Conservation (phyloP, 2,888 invertebrate genomes). For the Pammene fasciana region DNA sequence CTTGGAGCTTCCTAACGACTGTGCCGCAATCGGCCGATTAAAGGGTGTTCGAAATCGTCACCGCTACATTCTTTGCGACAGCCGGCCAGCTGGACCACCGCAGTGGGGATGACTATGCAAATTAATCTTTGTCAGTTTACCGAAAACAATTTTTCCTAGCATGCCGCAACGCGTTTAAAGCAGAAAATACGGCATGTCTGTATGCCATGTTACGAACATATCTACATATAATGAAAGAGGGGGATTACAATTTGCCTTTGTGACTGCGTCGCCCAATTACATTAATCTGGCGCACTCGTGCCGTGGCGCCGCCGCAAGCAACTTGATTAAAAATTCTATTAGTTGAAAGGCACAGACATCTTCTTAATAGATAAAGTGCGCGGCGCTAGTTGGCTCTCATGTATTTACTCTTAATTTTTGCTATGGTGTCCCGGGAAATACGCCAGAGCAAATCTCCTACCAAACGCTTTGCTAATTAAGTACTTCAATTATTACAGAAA, state of each 20-base stretch:
- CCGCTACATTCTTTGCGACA: slow-evolving; percentile 57
- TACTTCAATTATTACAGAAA: no score
- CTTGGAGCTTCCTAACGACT: slow-evolving; percentile 81
- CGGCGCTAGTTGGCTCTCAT: slow-evolving; percentile 58
- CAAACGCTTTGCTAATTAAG: no score
- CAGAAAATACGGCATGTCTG: slow-evolving; percentile 69
- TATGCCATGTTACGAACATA: slow-evolving; percentile 70
- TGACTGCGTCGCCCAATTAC: slow-evolving; percentile 81
- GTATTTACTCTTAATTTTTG: slow-evolving; percentile 11
- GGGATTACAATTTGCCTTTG: slow-evolving; percentile 83
- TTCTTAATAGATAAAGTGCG: slow-evolving; percentile 79
- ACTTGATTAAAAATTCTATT: slow-evolving; percentile 84
- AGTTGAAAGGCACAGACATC: slow-evolving; percentile 79
- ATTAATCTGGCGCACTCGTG: slow-evolving; percentile 79
- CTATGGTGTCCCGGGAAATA: not conserved
- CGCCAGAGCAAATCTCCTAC: no score
- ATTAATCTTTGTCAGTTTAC: slow-evolving; percentile 65
- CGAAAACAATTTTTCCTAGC: slow-evolving; percentile 56
- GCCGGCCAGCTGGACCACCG: slow-evolving; percentile 59
- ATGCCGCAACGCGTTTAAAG: slow-evolving; percentile 55
- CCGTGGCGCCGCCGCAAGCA: slow-evolving; percentile 71
- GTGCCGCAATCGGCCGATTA: slow-evolving; percentile 80
- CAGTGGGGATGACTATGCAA: slow-evolving; percentile 70
- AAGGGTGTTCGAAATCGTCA: slow-evolving; percentile 66
- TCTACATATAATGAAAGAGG: slow-evolving; percentile 71